These are phyloP conservation scores for Nipponacmea schrenckii DNA, from an alignment of 2,888 invertebrate species.

Conservation along the genomic window DNA sequence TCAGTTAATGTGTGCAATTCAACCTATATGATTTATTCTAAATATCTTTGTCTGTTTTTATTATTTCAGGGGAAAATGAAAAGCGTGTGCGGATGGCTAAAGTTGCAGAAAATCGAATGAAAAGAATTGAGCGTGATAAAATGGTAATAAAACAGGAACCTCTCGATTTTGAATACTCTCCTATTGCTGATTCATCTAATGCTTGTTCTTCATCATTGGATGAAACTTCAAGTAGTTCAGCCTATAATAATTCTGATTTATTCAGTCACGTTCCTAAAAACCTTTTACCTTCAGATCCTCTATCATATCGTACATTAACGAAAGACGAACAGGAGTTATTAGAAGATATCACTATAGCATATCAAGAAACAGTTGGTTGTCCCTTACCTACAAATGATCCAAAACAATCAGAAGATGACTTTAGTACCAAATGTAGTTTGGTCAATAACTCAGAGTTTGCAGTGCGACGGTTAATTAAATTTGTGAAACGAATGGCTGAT, in stretches of 20 bases:
- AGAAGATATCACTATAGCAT: constrained; percentile 42
- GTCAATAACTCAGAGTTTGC: constrained; percentile 80
- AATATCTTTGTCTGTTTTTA: too few relatives aligned
- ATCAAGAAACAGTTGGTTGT: constrained; percentile 50
- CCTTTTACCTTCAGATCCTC: constrained; percentile 38
- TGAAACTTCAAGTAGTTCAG: background rate
- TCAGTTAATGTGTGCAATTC: too few relatives aligned
- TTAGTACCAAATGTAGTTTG: constrained; percentile 73
- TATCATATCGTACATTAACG: constrained; percentile 41
- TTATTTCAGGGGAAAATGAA: constrained; percentile 78
- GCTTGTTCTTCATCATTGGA: constrained; percentile 11
- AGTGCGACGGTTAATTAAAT: constrained; percentile 79
- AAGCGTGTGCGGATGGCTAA: constrained; percentile 79
- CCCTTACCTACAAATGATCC: constrained; percentile 32
- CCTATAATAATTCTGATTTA: background rate
- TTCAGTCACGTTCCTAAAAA: constrained; percentile 30
- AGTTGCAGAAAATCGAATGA: constrained; percentile 83
- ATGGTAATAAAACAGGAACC: constrained; percentile 41
- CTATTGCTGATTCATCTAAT: constrained; percentile 24
- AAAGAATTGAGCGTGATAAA: constrained; percentile 23
- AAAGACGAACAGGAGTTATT: constrained; percentile 40
- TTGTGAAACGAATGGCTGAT: constrained; percentile 75
- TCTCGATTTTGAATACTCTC: constrained; percentile 31
- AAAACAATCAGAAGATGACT: constrained; percentile 34
- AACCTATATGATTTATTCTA: too few relatives aligned